Conservation (phyloP, 2,113 vertebrate genomes). For the Clarias batrachus region DNA sequence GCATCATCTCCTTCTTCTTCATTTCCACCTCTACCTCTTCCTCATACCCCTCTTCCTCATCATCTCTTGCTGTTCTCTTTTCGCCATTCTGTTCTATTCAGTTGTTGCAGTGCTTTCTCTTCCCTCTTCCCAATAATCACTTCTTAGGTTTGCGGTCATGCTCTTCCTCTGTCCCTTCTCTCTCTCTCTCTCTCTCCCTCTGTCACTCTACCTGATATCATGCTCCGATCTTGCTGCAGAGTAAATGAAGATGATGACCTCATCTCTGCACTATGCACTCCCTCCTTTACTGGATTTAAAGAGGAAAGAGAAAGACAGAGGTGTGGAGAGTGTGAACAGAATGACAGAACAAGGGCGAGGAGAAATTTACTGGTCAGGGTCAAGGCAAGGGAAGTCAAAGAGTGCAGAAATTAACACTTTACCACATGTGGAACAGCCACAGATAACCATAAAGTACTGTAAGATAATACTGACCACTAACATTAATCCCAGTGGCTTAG, state of each 20-base stretch:
- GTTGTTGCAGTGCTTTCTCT: not conserved
- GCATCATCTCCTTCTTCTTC: constrained; percentile 34
- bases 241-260: constrained; percentile 66
- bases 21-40: not conserved
- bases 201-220: constrained; percentile 51
- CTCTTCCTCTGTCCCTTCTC: not conserved
- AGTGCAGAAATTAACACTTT: not conserved
- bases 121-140: constrained; percentile 4
- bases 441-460: not conserved
- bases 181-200: not conserved
- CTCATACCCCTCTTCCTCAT: constrained; percentile 35
- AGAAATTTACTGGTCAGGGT: not conserved
- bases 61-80: constrained; percentile 39
- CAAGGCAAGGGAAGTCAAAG: constrained; percentile 1
- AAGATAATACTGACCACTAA: not conserved
- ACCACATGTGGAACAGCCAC: constrained; percentile 8
- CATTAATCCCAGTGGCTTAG: not conserved
- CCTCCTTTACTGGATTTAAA: not conserved
- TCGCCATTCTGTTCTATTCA: constrained; percentile 27
- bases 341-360: too few relatives aligned
- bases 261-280: constrained; percentile 66
- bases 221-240: constrained; percentile 59
- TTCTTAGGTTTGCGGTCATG: constrained; percentile 46
- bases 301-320: not conserved
- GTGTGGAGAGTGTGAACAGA: not conserved